phyloP scores from a whole-genome alignment of 2,797 vertebrate species.

The Chelonia mydas region DNA sequence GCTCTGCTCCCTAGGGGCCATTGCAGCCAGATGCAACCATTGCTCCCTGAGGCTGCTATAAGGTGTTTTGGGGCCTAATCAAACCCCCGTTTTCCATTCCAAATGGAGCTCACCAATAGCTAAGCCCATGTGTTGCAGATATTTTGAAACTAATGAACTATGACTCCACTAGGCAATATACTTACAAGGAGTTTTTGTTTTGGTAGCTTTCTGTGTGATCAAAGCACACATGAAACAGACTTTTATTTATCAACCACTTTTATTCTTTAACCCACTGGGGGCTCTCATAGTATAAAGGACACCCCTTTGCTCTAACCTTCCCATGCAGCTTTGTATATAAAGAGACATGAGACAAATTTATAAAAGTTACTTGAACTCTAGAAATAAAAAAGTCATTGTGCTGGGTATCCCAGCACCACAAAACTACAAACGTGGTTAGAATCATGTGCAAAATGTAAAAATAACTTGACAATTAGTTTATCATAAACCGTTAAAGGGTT shows the following conservation, averaged over 20 bases:
- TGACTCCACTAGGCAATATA: conserved; percentile 21
- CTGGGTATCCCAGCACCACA: not conserved
- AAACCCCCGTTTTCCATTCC: not conserved
- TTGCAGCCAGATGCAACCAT: not conserved
- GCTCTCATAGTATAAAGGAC: conserved; percentile 50
- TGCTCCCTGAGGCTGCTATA: not conserved
- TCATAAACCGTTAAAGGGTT: conserved; percentile 32
- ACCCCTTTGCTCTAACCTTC: conserved; percentile 58
- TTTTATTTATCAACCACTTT: conserved; percentile 68
- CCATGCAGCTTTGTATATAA: conserved; percentile 57
- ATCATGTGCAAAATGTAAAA: conserved; percentile 49
- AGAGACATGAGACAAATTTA: conserved; percentile 42
- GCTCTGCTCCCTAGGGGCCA: not conserved
- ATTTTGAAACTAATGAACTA: conserved; percentile 54
- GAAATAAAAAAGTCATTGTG: conserved; percentile 60
- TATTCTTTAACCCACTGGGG: conserved; percentile 52
- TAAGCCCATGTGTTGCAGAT: conserved; percentile 18
- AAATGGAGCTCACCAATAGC: not conserved
- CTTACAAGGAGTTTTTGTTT: conserved; percentile 30
- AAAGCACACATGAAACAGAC: conserved; percentile 66
- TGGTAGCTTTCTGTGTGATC: not conserved
- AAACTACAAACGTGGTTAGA: not conserved
- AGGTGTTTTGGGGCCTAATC: not conserved
- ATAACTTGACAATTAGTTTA: conserved; percentile 38
- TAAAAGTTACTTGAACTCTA: conserved; percentile 53